These are phyloP conservation scores for Drosophila suboccidentalis DNA, from an alignment of 2,888 invertebrate genomes.

Conservation along the genomic window DNA sequence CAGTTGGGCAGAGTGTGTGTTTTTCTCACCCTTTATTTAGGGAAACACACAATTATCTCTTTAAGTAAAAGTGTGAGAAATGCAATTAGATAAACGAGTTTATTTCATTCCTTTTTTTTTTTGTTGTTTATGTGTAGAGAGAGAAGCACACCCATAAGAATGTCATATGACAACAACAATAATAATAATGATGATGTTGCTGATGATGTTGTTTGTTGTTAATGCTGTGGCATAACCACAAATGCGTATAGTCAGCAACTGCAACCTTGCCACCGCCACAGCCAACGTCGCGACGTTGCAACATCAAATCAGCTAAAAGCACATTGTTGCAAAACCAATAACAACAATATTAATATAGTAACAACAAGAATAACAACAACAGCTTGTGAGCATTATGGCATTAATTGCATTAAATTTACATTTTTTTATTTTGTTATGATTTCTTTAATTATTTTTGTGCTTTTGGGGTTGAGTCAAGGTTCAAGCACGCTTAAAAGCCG, in stretches of 20 bases:
- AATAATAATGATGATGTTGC: slow-evolving; percentile 13
- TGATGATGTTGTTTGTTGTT: slow-evolving; percentile 9
- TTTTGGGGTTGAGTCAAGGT: slow-evolving; percentile 4
- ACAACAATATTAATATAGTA: slow-evolving; percentile 25
- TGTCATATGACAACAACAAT: slow-evolving; percentile 10
- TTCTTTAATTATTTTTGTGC: not conserved
- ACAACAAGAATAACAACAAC: slow-evolving; percentile 9
- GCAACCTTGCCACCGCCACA: not conserved
- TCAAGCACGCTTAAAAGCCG: slow-evolving; percentile 36
- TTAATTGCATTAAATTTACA: slow-evolving; percentile 22
- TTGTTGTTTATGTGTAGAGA: not conserved
- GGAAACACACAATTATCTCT: not conserved
- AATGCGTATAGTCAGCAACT: slow-evolving; percentile 12
- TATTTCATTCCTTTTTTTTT: slow-evolving; percentile 4
- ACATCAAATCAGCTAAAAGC: slow-evolving; percentile 48
- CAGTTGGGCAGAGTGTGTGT: too few species aligned
- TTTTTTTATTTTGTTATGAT: slow-evolving; percentile 6
- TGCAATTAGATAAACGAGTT: slow-evolving; percentile 4
- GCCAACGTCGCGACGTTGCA: not conserved
- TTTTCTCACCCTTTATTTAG: too few species aligned
- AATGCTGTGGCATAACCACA: slow-evolving; percentile 18
- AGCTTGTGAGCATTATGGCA: slow-evolving; percentile 9
- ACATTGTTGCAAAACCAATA: slow-evolving; percentile 27
- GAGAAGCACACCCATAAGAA: not conserved
- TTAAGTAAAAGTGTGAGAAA: not conserved